Percentiles rank a stretch among this genome's conserved stretches.
Evolutionary conservation across 2,113 vertebrate species (phyloP).

Genomic region (Daboia siamensis): DNA sequence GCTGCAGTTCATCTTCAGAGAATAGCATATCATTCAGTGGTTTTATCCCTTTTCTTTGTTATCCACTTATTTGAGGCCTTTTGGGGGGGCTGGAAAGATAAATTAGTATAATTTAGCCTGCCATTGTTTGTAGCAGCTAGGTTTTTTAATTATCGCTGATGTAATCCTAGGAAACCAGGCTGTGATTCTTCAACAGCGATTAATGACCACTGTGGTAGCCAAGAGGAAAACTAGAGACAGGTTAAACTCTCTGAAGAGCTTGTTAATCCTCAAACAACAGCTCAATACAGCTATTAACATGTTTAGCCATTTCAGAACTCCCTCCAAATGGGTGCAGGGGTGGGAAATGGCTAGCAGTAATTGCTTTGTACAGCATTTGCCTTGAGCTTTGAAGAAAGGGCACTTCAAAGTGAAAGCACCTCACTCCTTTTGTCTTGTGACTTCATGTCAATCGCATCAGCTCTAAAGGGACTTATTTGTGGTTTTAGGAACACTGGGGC

Average conservation of each 20-base stretch:
- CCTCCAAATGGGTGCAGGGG: not conserved
- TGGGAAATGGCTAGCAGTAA: slow-evolving; percentile 32
- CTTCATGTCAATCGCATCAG: not conserved
- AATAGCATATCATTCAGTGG: slow-evolving; percentile 25
- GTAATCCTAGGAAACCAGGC: not conserved
- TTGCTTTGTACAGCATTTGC: slow-evolving; percentile 27
- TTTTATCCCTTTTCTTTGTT: slow-evolving; percentile 8
- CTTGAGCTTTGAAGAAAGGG: slow-evolving; percentile 44
- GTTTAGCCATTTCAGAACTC: slow-evolving; percentile 43
- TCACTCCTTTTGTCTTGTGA: slow-evolving; percentile 21
- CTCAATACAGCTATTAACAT: slow-evolving; percentile 41
- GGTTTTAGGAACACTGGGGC: not conserved
- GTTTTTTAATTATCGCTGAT: slow-evolving; percentile 24
- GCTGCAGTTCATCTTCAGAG: not conserved
- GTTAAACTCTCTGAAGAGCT: slow-evolving; percentile 32
- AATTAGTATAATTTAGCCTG: slow-evolving; percentile 19
- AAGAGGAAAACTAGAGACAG: slow-evolving; percentile 19
- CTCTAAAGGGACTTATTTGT: not conserved
- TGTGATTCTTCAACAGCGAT: slow-evolving; percentile 16
- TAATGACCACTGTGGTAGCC: slow-evolving; percentile 31
- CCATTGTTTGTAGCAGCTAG: slow-evolving; percentile 38
- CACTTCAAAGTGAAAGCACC: slow-evolving; percentile 54
- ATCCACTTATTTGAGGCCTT: slow-evolving; percentile 19
- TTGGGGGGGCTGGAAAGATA: slow-evolving; percentile 19
- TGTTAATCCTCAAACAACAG: slow-evolving; percentile 32